These are phyloP conservation scores for Ichneumoninae sp. DNA, from an alignment of 2,888 invertebrate genomes.

Conservation along the genomic window DNA sequence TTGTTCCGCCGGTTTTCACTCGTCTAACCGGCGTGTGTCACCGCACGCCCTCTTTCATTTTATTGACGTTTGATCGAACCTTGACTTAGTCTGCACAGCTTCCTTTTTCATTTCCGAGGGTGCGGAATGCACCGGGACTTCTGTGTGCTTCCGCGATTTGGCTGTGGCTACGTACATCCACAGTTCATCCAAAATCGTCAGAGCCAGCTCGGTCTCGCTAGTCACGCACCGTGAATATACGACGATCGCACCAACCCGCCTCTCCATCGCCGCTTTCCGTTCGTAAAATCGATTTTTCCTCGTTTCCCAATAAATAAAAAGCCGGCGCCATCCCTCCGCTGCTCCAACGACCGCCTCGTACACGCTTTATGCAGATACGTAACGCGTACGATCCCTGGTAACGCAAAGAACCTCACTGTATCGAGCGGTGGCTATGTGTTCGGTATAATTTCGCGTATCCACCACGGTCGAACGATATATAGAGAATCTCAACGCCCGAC, in stretches of 20 bases:
- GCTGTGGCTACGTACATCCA: background rate
- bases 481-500: constrained; percentile 30
- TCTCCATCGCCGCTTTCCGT: constrained; percentile 18
- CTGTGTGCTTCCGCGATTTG: background rate
- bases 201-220: constrained; percentile 28
- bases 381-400: constrained; percentile 23
- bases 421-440: background rate
- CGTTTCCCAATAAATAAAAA: constrained; percentile 65
- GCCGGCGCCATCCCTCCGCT: constrained; percentile 57
- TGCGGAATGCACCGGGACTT: constrained; percentile 4
- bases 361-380: constrained; percentile 17
- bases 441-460: constrained; percentile 11
- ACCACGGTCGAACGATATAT: background rate
- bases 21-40: background rate
- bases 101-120: background rate
- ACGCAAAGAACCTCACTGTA: constrained; percentile 11
- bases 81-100: constrained; percentile 36
- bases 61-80: constrained; percentile 48
- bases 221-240: constrained; percentile 48
- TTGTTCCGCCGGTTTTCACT: constrained; percentile 32
- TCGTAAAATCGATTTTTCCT: constrained; percentile 54
- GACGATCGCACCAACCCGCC: constrained; percentile 48
- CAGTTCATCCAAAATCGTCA: constrained; percentile 20
- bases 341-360: constrained; percentile 32
- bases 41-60: constrained; percentile 26